These are phyloP conservation scores for Rhadinocentrus ornatus DNA, from an alignment of 2,797 vertebrate genomes.

Conservation along the genomic window DNA sequence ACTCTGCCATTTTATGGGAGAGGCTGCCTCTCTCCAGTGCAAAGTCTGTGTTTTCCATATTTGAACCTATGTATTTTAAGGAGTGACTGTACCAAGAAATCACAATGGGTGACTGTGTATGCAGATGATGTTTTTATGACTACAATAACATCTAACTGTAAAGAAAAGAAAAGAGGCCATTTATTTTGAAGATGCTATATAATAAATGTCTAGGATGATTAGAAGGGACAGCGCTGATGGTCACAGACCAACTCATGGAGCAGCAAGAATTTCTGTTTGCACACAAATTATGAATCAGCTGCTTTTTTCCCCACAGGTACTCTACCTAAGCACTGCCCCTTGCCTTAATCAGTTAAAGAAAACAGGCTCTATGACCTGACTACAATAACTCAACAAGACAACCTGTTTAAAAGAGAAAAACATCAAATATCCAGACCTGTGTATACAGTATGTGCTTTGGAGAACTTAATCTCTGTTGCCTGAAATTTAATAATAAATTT, in stretches of 20 bases:
- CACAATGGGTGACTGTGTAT: background rate
- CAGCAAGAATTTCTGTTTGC: background rate
- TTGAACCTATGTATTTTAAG: background rate
- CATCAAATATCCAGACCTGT: background rate
- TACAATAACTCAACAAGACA: background rate
- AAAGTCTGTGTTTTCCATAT: background rate
- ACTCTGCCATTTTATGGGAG: too few species aligned
- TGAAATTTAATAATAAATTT: background rate
- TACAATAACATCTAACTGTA: too few species aligned
- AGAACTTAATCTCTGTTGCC: background rate
- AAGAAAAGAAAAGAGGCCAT: background rate
- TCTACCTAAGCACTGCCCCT: background rate
- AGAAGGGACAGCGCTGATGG: background rate
- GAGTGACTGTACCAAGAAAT: background rate
- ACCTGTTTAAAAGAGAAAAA: background rate
- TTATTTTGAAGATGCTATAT: background rate
- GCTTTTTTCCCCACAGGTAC: background rate
- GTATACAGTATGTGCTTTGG: background rate
- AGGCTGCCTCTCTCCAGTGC: background rate
- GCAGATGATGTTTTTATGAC: background rate
- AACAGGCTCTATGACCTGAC: background rate
- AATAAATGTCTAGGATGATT: background rate
- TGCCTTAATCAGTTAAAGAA: background rate
- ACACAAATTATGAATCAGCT: background rate
- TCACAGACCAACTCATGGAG: background rate